phyloP scores from a whole-genome alignment of 2,888 invertebrate genomes.

The Dasysyrphus tricinctus region DNA sequence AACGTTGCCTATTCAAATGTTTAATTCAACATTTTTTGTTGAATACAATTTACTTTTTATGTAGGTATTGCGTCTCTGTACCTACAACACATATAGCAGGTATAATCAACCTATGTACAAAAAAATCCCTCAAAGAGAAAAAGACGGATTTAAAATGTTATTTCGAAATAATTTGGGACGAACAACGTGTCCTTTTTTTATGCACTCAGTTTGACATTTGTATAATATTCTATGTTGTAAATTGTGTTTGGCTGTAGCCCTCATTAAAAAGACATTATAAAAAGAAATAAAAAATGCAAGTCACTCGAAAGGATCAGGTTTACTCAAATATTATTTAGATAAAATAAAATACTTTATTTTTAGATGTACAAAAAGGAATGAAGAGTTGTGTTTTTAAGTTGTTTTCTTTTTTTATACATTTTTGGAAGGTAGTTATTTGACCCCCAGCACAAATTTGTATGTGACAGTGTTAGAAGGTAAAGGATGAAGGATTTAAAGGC shows the following conservation, averaged over 20 bases:
- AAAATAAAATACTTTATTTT: not conserved
- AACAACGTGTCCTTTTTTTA: not conserved
- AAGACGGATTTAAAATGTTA: constrained; percentile 1
- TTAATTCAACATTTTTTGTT: too few species aligned
- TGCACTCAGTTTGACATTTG: not conserved
- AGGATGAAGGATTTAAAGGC: too few species aligned
- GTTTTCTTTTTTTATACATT: not conserved
- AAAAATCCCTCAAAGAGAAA: not conserved
- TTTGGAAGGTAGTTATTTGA: not conserved
- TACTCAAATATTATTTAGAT: not conserved
- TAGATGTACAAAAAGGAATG: not conserved
- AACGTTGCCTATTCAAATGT: too few species aligned
- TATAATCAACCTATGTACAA: not conserved
- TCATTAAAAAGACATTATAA: constrained; percentile 2
- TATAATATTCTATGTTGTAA: too few species aligned
- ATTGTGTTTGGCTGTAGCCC: not conserved
- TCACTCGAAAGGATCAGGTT: not conserved
- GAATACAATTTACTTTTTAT: too few species aligned
- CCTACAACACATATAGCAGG: not conserved
- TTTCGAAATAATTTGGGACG: constrained; percentile 1
- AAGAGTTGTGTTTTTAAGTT: not conserved
- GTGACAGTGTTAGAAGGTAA: too few species aligned
- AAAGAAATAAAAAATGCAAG: not conserved
- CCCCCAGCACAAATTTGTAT: too few species aligned
- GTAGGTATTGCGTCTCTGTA: not conserved